Percentiles rank a stretch among this genome's conserved stretches.
phyloP scores from a whole-genome alignment of 2,797 vertebrate genomes.

The Lateolabrax maculatus region DNA sequence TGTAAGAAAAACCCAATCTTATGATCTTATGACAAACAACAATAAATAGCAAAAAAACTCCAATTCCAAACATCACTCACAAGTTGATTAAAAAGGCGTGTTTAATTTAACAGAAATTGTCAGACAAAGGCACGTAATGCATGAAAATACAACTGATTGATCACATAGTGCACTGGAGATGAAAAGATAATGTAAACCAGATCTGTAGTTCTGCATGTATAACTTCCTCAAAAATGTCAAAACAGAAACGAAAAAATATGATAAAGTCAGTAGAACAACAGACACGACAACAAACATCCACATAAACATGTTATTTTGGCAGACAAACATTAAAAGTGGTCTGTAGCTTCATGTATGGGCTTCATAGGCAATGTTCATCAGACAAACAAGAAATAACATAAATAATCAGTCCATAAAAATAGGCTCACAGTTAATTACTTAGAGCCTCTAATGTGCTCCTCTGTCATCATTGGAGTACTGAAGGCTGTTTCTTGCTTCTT shows the following conservation, averaged over 20 bases:
- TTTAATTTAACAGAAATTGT: conserved; percentile 81
- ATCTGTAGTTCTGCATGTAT: conserved; percentile 58
- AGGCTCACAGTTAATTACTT: conserved; percentile 48
- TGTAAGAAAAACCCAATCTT: background rate
- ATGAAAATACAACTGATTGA: conserved; percentile 69
- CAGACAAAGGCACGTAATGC: conserved; percentile 80
- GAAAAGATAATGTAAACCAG: conserved; percentile 73
- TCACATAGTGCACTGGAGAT: conserved; percentile 63
- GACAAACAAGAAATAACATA: conserved; percentile 55
- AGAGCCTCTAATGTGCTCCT: conserved; percentile 38
- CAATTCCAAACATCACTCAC: background rate
- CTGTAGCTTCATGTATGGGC: conserved; percentile 46
- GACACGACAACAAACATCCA: conserved; percentile 27
- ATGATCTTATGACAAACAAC: background rate
- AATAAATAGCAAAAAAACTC: background rate
- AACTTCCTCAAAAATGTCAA: conserved; percentile 50
- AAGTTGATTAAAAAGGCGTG: conserved; percentile 73
- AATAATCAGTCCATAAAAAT: conserved; percentile 57
- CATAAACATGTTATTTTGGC: conserved; percentile 52
- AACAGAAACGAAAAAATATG: conserved; percentile 37
- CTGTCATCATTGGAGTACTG: conserved; percentile 36
- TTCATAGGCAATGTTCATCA: conserved; percentile 41
- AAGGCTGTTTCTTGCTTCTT: conserved; percentile 45
- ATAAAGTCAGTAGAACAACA: conserved; percentile 49
- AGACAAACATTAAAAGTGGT: conserved; percentile 67